Evolutionary conservation across 1,140 invertebrate genomes (phyloP).

Genomic region (Brachionus sp.): DNA sequence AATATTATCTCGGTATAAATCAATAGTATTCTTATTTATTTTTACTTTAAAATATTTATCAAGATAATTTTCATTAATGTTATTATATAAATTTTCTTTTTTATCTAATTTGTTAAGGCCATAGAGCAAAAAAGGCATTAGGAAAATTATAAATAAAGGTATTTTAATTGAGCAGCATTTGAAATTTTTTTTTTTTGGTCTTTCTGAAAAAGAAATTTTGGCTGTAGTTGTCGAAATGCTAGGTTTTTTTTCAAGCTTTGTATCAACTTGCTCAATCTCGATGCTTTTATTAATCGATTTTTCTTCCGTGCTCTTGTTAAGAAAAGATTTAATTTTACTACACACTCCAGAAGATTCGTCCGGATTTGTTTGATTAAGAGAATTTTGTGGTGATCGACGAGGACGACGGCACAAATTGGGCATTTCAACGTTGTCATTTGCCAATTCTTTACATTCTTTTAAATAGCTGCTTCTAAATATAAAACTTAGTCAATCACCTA

Average conservation of each 20-base stretch:
- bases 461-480: slow-evolving; percentile 39
- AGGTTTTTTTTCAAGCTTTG: not conserved
- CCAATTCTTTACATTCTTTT: slow-evolving; percentile 18
- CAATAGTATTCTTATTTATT: not conserved
- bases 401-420: slow-evolving; percentile 33
- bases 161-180: not conserved
- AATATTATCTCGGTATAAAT: not conserved
- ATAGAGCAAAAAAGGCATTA: not conserved
- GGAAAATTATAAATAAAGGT: not conserved
- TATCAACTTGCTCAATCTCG: not conserved
- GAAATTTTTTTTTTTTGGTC: not conserved
- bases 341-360: not conserved
- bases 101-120: slow-evolving; percentile 3
- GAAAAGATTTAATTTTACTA: not conserved
- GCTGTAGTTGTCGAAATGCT: not conserved
- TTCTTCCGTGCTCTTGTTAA: not conserved
- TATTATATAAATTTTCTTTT: not conserved
- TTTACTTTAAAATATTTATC: not conserved
- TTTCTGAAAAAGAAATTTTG: too few species aligned
- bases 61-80: slow-evolving; percentile 3
- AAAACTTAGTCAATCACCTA: not conserved
- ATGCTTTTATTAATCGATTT: not conserved
- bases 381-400: slow-evolving; percentile 26
- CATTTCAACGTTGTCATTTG: slow-evolving; percentile 35
- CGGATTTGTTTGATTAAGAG: not conserved